Conservation (phyloP, 2,797 vertebrate species). For the Scomberomorus guttatus region DNA sequence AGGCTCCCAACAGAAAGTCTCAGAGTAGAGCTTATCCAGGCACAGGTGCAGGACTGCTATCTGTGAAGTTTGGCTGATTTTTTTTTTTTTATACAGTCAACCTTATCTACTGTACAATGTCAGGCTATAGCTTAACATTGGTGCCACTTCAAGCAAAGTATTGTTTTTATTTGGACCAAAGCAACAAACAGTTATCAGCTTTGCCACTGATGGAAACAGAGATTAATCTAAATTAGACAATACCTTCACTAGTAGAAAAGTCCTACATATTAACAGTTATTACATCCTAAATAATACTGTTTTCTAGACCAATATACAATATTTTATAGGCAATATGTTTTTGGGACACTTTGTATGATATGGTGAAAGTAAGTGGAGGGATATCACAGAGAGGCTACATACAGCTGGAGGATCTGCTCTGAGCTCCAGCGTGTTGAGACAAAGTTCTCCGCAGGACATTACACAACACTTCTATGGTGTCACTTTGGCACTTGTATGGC, state of each 20-base stretch:
- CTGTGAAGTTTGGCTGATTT: conserved; percentile 57
- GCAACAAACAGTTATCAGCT: conserved; percentile 72
- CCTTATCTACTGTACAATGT: conserved; percentile 64
- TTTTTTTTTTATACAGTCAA: conserved; percentile 19
- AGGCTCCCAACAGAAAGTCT: conserved; percentile 58
- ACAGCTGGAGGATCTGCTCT: conserved; percentile 75
- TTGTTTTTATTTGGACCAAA: conserved; percentile 72
- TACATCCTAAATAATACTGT: conserved; percentile 82
- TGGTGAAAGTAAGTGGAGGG: conserved; percentile 69
- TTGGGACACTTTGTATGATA: conserved; percentile 75
- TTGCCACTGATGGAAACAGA: conserved; percentile 70
- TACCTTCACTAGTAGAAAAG: conserved; percentile 80
- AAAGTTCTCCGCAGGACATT: conserved; percentile 69
- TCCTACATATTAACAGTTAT: conserved; percentile 82
- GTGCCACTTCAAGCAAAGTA: conserved; percentile 70
- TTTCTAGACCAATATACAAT: conserved; percentile 80
- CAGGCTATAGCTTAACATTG: conserved; percentile 62
- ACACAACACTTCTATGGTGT: conserved; percentile 81
- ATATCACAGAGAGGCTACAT: conserved; percentile 82
- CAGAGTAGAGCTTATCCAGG: conserved; percentile 68
- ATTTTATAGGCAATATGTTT: conserved; percentile 80
- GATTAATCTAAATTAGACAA: conserved; percentile 76
- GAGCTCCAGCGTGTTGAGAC: conserved; percentile 74
- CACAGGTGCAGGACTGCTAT: conserved; percentile 73
- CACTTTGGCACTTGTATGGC: conserved; percentile 85